phyloP scores from a whole-genome alignment of 92 coral and sea anemone genomes.

The Meandrina meandrites region DNA sequence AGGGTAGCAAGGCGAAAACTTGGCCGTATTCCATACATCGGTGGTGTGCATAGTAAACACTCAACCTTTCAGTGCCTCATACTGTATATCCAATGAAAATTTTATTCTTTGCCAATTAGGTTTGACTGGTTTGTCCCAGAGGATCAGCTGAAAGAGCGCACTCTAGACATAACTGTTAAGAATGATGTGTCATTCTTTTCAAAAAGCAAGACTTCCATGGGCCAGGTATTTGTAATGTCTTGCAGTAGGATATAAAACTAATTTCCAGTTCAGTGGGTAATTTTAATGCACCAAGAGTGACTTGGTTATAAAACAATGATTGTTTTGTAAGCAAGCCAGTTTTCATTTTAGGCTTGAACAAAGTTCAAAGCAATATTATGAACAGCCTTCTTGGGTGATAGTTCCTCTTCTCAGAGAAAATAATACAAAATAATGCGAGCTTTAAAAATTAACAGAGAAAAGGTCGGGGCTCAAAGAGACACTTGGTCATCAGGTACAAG shows the following conservation, averaged over 20 bases:
- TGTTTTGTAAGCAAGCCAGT: neutral
- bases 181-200: conserved; percentile 99
- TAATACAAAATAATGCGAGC: neutral
- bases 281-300: too few species aligned
- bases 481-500: too few species aligned
- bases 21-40: too few species aligned
- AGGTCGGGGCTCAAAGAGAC: too few species aligned
- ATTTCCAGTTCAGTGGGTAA: neutral
- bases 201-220: conserved; percentile 96
- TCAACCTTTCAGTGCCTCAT: too few species aligned
- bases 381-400: neutral
- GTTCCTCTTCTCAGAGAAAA: neutral
- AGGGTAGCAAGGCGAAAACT: too few species aligned
- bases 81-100: too few species aligned
- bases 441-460: neutral
- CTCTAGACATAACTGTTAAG: conserved; percentile 90
- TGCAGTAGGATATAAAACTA: neutral
- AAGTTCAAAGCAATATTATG: neutral
- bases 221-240: conserved; percentile 65
- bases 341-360: neutral
- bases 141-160: conserved; percentile 78
- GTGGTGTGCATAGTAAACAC: too few species aligned
- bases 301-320: neutral
- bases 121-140: conserved; percentile 94
- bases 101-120: conserved; percentile 43